Evolutionary conservation across 2,888 invertebrate species (phyloP), one percentile per base, ranked within the genome.

Genomic region (Ectobius pallidus): DNA sequence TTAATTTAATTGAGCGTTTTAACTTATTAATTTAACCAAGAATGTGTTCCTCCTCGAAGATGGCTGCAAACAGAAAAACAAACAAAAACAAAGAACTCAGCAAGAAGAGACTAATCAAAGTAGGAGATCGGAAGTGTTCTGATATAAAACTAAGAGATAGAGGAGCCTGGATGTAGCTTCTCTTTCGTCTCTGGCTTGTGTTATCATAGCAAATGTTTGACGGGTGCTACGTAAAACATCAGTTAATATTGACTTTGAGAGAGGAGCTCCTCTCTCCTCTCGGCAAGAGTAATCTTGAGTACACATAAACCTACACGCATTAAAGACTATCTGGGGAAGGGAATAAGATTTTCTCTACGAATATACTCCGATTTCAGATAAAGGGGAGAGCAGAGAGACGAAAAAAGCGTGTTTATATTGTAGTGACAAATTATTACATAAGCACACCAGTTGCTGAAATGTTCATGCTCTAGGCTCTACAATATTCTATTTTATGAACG

Each of bases 131-230:
- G 58, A 58, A 58, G 58, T 30, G 6, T 58, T 32, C 27, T 30
- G 16, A 1, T 30, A 30, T 58, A 32, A 58, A 32, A 58, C 32
- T 32, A 14, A n/a, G 1, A 16, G 30, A n/a, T 30, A 25, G 1
- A 58, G 25, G 1, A 58, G 25, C 14, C 58, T n/a, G 16, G 6
- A 58, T 4, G 7, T 16, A 25, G 58, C 20, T n/a, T 49, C 55
- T 55, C 55, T 55, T 55, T 25, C 58, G 22, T 52, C 52, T 52
- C 52, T 14, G 22, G 34, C 25, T 14, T 69, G 44, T 74, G 72
- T 74, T 74, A 72, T 72, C 69, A 72, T 44, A 69, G 72, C 70
- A 63, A 74, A 74, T 69, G 72, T 69, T 74, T 74, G 72, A 65
- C 72, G 34, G 67, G 67, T 52, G 61, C 73, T 58, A 58, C 73